Evolutionary conservation across 2,888 invertebrate genomes (phyloP).

Genomic region (Labia minor): DNA sequence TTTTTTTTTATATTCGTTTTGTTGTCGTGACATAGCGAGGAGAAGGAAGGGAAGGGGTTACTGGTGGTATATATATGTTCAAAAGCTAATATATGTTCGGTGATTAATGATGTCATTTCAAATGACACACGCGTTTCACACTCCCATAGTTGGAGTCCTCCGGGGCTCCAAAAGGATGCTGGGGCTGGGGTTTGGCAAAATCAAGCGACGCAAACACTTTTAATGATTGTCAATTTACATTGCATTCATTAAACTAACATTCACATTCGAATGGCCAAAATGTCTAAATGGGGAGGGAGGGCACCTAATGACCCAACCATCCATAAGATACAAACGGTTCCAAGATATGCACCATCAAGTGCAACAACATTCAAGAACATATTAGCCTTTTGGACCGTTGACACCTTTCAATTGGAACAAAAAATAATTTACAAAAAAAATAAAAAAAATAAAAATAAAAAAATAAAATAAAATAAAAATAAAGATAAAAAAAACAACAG

Average conservation of each 20-base stretch:
- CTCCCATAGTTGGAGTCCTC: neutral
- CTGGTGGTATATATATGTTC: neutral
- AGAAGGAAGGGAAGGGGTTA: neutral
- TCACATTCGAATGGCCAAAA: constrained; percentile 1
- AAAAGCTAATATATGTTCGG: constrained; percentile 7
- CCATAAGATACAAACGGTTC: neutral
- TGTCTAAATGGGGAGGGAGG: neutral
- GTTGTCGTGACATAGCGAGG: neutral
- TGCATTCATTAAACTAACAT: constrained; percentile 1
- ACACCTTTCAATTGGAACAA: too few species aligned
- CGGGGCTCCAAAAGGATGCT: neutral
- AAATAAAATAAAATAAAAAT: too few species aligned
- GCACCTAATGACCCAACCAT: neutral
- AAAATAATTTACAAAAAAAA: too few species aligned
- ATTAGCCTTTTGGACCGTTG: too few species aligned
- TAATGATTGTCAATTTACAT: constrained; percentile 13
- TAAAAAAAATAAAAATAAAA: too few species aligned
- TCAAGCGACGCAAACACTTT: constrained; percentile 8
- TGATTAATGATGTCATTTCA: constrained; percentile 13
- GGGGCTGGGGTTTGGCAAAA: neutral
- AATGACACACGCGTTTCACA: constrained; percentile 13
- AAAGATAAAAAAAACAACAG: too few species aligned
- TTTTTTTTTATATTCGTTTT: neutral
- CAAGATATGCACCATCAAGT: neutral
- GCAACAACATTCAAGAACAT: too few species aligned